Evolutionary conservation across 2,113 vertebrate species (phyloP), one percentile per base, ranked within the genome.

Genomic region (human (Homo sapiens)): DNA sequence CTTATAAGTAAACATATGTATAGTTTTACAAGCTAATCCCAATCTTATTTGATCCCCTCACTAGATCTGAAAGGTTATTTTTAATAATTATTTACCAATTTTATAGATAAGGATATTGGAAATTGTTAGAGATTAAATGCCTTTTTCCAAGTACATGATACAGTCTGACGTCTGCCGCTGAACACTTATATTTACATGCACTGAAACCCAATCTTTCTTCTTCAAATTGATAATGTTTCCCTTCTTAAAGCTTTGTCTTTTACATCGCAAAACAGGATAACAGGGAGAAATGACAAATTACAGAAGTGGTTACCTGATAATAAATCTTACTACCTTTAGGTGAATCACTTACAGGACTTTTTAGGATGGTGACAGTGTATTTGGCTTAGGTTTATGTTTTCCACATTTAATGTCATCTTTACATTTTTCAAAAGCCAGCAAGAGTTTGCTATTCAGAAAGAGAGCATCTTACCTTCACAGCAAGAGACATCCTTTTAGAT

Each of bases 401-500:
- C 73, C 52, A 68, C 45, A 48, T 52, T 95, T 93, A 96, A 96
- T 90, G 38, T 48, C 94, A 97, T 93, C 35, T 91, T 92, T 89
- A 38, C 10, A 90, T 94, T 66, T 85, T 96, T 78, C 95, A 93
- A 91, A 98, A 97, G 35, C 45, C 96, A 98, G 87, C 85, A 89
- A 78, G 68, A 22, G n/a, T 48, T 89, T 97, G 55, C 43, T 85
- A 95, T 96, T 97, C 80, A 95, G 70, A 95, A 52, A 96, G 92
- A 57, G 70, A 95, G 79, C 72, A 78, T 78, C 79, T 93, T 79
- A 30, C 76, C 13, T 72, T 96, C 96, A 40, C 96, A 98, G 98
- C 25, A 30, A 97, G 98, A 94, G 79, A 94, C 66, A 96, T 94
- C 98, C 93, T 98, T 97, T 97, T 97, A 94, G 90, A 97, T 97